Base-by-base conservation (phyloP, 2,888 invertebrate genomes). In the Priocnemis perturbator region DNA sequence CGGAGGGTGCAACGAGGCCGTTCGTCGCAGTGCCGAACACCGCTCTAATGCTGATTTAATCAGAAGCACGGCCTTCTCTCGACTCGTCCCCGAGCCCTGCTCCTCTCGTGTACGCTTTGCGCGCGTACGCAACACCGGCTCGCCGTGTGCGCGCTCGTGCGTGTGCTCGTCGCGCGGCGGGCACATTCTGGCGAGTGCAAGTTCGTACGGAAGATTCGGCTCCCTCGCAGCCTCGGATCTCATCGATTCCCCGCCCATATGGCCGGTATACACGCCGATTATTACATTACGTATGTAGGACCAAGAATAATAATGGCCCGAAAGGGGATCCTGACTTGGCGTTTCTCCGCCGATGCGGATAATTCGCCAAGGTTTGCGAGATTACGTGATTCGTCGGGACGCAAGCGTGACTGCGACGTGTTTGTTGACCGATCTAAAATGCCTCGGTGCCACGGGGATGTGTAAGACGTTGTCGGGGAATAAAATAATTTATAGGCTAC, bases 271-370 rank as follows among this genome's bases (percentile, higher is more conserved):
- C 86, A 88, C 83, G 85, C 81, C 86, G 87, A 88, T 89, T 89
- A 89, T 89, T 89, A 86, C 88, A 88, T 89, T 89, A 88, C 83
- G 85, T 83, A 85, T 87, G 87, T 87, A 87, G 82, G 83, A 80
- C 78, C 79, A 82, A 82, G 84, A 86, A 86, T 85, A 84, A 86
- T 86, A 81, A 82, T 78, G 76, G 80, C 78, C 77, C 75, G 76
- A 75, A 73, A 81, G 53, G 73, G 65, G 73, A 71, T 56, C 37
- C 7, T 60, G 67, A 65, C 59, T 68, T 47, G 45, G 11, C 23
- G 14, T 23, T 50, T 9, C 52, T 23, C 15, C 17, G 37, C 19
- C 14, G 19, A n/a, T n/a, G 14, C n/a, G 50, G 56, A 15, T 44
- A 15, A 26, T 26, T 52, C 26, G 50, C 20, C 20, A 37, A 37